Base-by-base conservation (phyloP, 2,113 vertebrate genomes). In the Paraplagusia blochii region DNA sequence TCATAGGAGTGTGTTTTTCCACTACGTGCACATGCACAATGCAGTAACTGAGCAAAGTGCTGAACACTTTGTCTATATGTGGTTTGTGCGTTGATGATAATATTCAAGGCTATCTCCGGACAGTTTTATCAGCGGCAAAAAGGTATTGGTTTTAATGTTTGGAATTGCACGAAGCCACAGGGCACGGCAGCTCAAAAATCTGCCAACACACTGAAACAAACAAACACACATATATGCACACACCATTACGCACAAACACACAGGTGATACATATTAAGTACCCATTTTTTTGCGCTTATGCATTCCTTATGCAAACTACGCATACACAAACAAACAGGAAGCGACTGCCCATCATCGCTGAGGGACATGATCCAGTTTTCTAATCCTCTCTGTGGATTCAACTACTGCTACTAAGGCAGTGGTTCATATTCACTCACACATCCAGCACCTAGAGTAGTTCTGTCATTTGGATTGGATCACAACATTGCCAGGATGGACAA, bases 111-210 rank as follows among this genome's bases (percentile, higher is more conserved):
- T 87, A 84, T 86, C 85, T 86, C 67, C 47, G 58, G 54, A 57
- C 74, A 64, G 63, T 79, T 81, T 87, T 86, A 86, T 84, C 85
- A 83, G 82, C 63, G 8, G 74, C 72, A 78, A 74, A 76, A 83
- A 77, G 73, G 74, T 82, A 86, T 87, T 78, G 75, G 80, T 80
- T 86, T 84, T 75, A 78, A 44, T 72, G 79, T 81, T 84, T 80
- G 75, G 72, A 85, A 71, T 77, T 58, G 72, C 77, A 66, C 67
- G 82, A 39, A 68, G 85, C 85, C 77, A 85, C 57, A 10, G 79
- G 84, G 73, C 79, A 87, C 59, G 58, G 18, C 66, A 72, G 75
- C 83, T 80, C 72, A 76, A 81, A 82, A 81, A 82, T 82, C 82
- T 69, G 60, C 67, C 64, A 71, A 76, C 58, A 74, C 53, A 44